These are phyloP conservation scores for Dasyprocta punctata DNA, from an alignment of 2,113 vertebrate species.

Conservation along the genomic window DNA sequence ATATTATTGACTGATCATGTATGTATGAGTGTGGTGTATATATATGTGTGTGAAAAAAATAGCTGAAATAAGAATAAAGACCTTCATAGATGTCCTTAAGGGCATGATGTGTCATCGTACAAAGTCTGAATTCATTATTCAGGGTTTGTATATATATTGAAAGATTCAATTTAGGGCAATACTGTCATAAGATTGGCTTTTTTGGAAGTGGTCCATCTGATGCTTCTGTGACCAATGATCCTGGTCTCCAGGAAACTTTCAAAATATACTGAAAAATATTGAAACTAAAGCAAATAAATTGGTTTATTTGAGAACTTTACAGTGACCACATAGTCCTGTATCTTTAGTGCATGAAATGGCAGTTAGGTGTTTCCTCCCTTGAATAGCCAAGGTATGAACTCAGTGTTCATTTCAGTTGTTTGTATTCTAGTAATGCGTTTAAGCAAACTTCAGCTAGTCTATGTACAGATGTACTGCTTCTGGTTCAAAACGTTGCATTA, in stretches of 20 bases:
- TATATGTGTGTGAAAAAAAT: neutral
- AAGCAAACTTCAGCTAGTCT: neutral
- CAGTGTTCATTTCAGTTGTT: neutral
- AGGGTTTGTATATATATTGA: neutral
- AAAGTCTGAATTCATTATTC: conserved; percentile 13
- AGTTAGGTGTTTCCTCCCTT: neutral
- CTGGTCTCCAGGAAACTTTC: neutral
- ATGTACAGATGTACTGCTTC: neutral
- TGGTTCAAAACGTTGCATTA: neutral
- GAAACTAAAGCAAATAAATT: neutral
- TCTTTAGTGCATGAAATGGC: neutral
- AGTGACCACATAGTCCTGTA: neutral
- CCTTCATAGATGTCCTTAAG: neutral
- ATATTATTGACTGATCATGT: neutral
- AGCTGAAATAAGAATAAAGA: neutral
- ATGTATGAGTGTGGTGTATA: accelerated
- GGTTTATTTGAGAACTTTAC: neutral
- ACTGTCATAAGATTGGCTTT: neutral
- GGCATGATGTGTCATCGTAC: neutral
- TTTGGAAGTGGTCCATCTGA: neutral
- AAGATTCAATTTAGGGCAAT: neutral
- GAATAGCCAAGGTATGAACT: neutral
- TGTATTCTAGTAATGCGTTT: neutral
- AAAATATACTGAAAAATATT: neutral
- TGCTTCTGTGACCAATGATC: neutral